These are phyloP conservation scores for Dolichotis patagonum DNA, from an alignment of 2,113 vertebrate species.

Conservation along the genomic window DNA sequence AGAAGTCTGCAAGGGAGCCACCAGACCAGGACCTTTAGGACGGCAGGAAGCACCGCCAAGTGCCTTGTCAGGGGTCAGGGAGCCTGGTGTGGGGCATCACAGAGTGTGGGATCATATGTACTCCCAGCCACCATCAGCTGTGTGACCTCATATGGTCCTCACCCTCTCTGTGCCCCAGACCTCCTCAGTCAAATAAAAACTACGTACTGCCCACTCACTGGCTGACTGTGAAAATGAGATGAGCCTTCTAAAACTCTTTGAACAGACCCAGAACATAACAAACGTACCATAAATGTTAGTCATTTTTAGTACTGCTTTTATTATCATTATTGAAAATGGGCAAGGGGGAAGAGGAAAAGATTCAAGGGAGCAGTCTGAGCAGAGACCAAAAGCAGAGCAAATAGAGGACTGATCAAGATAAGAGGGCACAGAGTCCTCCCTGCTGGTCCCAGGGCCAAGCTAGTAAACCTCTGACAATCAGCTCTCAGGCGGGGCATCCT, in stretches of 20 bases:
- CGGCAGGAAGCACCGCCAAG: background rate
- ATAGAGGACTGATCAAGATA: background rate
- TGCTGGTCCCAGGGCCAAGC: background rate
- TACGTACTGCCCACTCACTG: background rate
- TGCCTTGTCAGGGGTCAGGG: background rate
- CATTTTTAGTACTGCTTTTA: background rate
- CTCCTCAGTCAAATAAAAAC: background rate
- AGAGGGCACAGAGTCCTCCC: background rate
- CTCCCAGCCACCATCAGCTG: background rate
- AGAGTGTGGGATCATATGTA: background rate
- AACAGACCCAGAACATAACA: background rate
- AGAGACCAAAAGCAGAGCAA: background rate
- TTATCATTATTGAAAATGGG: background rate
- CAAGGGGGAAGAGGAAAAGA: background rate
- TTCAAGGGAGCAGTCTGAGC: background rate
- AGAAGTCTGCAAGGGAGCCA: background rate
- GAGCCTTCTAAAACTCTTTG: background rate
- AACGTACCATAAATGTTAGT: background rate
- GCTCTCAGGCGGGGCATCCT: background rate
- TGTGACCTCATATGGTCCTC: background rate
- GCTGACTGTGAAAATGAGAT: background rate
- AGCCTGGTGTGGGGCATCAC: background rate
- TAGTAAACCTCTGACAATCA: background rate
- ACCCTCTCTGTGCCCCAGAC: constrained; percentile 11
- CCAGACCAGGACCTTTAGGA: background rate